phyloP scores from a whole-genome alignment of 64 coral and sea anemone species.

The Montipora capricornis region DNA sequence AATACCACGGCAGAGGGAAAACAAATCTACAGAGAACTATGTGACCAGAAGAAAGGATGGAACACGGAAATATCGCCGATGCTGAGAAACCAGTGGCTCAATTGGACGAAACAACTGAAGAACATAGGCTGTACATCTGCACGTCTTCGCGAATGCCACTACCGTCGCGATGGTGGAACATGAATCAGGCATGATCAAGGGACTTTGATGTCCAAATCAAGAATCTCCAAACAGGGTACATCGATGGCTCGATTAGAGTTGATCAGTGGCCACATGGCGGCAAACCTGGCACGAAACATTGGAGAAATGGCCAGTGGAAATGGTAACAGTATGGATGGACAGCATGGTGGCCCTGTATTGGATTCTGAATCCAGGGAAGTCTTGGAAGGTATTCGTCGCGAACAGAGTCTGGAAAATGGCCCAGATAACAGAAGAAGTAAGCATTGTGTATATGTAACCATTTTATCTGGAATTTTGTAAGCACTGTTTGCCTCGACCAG shows the following conservation, averaged over 20 bases:
- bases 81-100: conserved; percentile 5
- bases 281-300: too few relatives aligned
- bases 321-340: background rate
- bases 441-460: too few relatives aligned
- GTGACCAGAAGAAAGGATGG: conserved; percentile 43
- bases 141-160: conserved; percentile 42
- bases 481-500: too few relatives aligned
- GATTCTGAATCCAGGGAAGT: conserved; percentile 67
- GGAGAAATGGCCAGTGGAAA: too few relatives aligned
- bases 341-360: conserved; percentile 75
- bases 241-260: too few relatives aligned
- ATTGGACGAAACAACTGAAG: conserved; percentile 26
- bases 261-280: too few relatives aligned
- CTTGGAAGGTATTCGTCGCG: conserved; percentile 58
- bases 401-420: conserved; percentile 64
- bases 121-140: conserved; percentile 5
- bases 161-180: conserved; percentile 8
- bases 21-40: conserved; percentile 32
- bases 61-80: background rate
- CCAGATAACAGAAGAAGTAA: conserved; percentile 33
- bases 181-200: background rate
- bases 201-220: conserved; percentile 26
- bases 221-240: too few relatives aligned
- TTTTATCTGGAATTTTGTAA: too few relatives aligned
- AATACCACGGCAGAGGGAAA: conserved; percentile 35